Evolutionary conservation across 2,797 vertebrate species (phyloP).

Genomic region (Todus mexicanus): DNA sequence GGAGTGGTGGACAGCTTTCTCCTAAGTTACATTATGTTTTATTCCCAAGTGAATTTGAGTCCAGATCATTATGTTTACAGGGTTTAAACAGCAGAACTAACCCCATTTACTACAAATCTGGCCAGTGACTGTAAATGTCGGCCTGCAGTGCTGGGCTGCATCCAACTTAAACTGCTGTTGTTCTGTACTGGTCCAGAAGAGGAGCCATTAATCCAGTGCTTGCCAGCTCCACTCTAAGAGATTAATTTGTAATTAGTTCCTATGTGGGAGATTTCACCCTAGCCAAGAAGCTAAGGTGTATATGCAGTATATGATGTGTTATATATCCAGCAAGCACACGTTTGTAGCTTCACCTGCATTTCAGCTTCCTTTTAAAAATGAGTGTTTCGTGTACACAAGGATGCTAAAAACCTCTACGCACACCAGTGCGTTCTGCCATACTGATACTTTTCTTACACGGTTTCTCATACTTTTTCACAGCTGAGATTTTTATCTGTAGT

Average conservation of each 20-base stretch:
- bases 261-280: neutral
- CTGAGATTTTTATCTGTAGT: slow-evolving; percentile 5
- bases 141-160: neutral
- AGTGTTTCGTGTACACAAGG: neutral
- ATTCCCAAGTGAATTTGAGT: neutral
- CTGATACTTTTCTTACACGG: neutral
- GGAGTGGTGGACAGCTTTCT: neutral
- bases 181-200: neutral
- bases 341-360: neutral
- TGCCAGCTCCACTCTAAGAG: neutral
- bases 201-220: neutral
- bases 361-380: neutral
- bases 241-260: neutral
- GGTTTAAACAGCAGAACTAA: neutral
- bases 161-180: neutral
- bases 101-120: neutral
- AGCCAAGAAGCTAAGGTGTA: neutral
- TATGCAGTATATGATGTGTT: neutral
- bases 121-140: neutral
- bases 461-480: slow-evolving; percentile 40
- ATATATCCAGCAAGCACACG: neutral
- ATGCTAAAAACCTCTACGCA: neutral
- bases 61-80: neutral
- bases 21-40: neutral
- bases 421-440: neutral